phyloP scores from a whole-genome alignment of 2,113 vertebrate genomes.

The Scopus umbretta region DNA sequence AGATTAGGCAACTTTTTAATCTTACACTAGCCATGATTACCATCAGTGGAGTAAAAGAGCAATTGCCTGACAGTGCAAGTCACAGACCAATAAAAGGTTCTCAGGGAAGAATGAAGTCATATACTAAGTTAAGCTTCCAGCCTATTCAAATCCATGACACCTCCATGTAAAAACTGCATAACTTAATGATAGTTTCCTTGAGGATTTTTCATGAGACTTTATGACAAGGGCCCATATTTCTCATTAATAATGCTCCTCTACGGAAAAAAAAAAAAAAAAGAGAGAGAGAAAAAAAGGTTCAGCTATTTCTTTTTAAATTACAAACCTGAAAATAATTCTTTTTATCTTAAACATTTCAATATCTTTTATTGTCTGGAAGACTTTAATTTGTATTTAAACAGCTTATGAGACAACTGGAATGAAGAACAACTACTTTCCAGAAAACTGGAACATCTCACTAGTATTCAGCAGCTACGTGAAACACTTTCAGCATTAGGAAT shows the following conservation, averaged over 20 bases:
- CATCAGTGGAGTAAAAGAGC: neutral
- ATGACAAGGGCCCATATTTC: neutral
- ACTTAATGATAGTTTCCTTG: neutral
- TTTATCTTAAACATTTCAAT: neutral
- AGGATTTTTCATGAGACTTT: neutral
- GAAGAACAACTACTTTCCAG: neutral
- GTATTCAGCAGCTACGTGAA: neutral
- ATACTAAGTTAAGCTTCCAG: neutral
- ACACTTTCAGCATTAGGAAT: neutral
- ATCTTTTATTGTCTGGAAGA: neutral
- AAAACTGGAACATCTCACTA: neutral
- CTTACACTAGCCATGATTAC: constrained; percentile 29
- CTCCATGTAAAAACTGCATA: neutral
- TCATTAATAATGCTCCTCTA: neutral
- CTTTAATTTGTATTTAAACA: neutral
- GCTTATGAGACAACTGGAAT: neutral
- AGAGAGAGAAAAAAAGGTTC: neutral
- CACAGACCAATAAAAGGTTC: neutral
- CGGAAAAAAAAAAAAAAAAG: too few species aligned
- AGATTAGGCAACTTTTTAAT: constrained; percentile 47
- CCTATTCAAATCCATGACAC: neutral
- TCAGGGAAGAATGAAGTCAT: neutral
- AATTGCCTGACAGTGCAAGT: neutral
- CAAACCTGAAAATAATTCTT: neutral
- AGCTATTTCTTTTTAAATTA: neutral